These are phyloP conservation scores for Dolichoris vasculosae DNA, from an alignment of 1,140 invertebrate genomes.

Conservation along the genomic window DNA sequence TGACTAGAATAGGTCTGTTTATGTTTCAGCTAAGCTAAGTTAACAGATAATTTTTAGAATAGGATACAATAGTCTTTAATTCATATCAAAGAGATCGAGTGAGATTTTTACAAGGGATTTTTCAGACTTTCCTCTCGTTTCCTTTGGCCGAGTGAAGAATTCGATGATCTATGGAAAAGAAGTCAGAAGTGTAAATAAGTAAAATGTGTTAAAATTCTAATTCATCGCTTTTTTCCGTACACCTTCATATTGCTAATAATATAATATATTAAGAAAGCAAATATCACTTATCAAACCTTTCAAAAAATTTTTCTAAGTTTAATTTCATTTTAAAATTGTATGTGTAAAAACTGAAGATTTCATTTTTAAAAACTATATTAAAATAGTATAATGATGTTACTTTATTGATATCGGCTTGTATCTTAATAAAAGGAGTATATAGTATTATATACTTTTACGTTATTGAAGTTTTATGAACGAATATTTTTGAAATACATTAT, in stretches of 20 bases:
- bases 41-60: slow-evolving; percentile 50
- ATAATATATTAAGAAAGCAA: slow-evolving; percentile 37
- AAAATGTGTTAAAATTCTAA: slow-evolving; percentile 51
- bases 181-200: slow-evolving; percentile 53
- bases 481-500: slow-evolving; percentile 42
- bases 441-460: slow-evolving; percentile 38
- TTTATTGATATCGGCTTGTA: slow-evolving; percentile 10
- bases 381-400: slow-evolving; percentile 2
- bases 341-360: slow-evolving; percentile 11
- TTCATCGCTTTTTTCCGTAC: slow-evolving; percentile 48
- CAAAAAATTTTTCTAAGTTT: slow-evolving; percentile 15
- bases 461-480: slow-evolving; percentile 38
- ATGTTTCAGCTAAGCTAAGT: slow-evolving; percentile 51
- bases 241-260: slow-evolving; percentile 42
- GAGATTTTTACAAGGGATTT: slow-evolving; percentile 47
- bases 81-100: slow-evolving; percentile 46
- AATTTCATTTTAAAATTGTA: slow-evolving; percentile 31
- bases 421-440: slow-evolving; percentile 33
- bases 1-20: slow-evolving; percentile 52
- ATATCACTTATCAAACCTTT: slow-evolving; percentile 14
- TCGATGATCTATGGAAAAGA: slow-evolving; percentile 44
- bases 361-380: slow-evolving; percentile 31
- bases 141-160: slow-evolving; percentile 34
- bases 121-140: slow-evolving; percentile 46
- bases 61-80: slow-evolving; percentile 47